These are phyloP conservation scores for Chrysodeixis includens DNA, from an alignment of 2,888 invertebrate species.

Conservation along the genomic window DNA sequence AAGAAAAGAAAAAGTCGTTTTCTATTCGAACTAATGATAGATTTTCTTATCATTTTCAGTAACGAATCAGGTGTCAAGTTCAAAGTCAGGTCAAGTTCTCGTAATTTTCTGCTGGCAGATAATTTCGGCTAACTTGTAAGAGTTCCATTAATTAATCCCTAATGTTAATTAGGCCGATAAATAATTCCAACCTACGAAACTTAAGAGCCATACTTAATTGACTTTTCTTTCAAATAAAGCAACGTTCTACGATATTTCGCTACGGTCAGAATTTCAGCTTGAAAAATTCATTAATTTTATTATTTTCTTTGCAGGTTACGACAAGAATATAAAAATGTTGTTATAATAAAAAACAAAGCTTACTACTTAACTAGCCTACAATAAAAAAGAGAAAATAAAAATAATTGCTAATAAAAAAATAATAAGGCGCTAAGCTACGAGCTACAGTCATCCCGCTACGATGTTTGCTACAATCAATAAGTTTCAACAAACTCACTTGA, in stretches of 20 bases:
- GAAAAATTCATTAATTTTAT: neutral
- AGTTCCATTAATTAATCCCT: neutral
- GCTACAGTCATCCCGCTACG: slow-evolving; percentile 37
- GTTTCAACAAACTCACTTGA: slow-evolving; percentile 62
- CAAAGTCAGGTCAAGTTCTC: too few species aligned
- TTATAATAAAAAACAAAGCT: slow-evolving; percentile 16
- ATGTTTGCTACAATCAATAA: slow-evolving; percentile 63
- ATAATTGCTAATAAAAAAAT: slow-evolving; percentile 23
- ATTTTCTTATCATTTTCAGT: too few species aligned
- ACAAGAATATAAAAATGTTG: neutral
- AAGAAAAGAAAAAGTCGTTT: too few species aligned
- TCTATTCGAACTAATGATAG: too few species aligned
- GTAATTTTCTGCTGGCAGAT: neutral
- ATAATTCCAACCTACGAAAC: neutral
- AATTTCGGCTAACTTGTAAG: neutral
- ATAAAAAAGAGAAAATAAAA: slow-evolving; percentile 14
- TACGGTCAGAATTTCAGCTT: neutral
- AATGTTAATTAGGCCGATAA: neutral
- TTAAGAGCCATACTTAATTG: neutral
- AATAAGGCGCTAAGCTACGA: slow-evolving; percentile 33
- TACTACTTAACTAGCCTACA: neutral
- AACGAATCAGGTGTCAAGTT: neutral
- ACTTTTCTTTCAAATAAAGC: too few species aligned
- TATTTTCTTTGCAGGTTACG: neutral
- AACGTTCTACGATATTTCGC: too few species aligned